Evolutionary conservation across 2,797 vertebrate genomes (phyloP).

Genomic region (Monodelphis domestica): DNA sequence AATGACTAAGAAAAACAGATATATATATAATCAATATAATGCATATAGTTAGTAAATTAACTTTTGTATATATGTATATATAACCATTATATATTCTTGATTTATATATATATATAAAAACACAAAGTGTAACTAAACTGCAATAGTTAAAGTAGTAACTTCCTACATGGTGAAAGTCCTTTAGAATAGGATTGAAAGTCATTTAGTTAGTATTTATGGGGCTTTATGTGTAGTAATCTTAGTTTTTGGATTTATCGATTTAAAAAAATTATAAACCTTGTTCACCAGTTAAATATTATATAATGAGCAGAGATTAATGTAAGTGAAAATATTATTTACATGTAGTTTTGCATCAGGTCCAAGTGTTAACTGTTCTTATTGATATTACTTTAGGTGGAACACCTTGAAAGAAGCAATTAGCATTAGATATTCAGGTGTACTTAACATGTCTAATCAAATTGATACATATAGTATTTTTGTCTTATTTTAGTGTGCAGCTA

Average conservation of each 20-base stretch:
- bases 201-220: not conserved
- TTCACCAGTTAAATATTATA: not conserved
- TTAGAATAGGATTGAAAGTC: not conserved
- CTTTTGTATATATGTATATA: too few species aligned
- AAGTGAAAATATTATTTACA: not conserved
- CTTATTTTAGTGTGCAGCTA: constrained; percentile 91
- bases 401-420: not conserved
- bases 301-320: not conserved
- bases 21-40: not conserved
- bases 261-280: not conserved
- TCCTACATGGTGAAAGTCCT: not conserved
- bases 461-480: constrained; percentile 58
- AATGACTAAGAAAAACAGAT: not conserved
- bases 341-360: not conserved
- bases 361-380: not conserved
- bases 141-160: not conserved
- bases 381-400: not conserved
- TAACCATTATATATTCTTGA: not conserved
- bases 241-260: not conserved
- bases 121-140: not conserved
- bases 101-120: not conserved
- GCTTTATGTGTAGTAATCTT: not conserved
- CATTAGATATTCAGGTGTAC: not conserved
- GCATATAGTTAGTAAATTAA: not conserved
- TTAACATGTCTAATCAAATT: constrained; percentile 15